Conservation (phyloP, 2,797 vertebrate genomes). For the Chelon auratus region DNA sequence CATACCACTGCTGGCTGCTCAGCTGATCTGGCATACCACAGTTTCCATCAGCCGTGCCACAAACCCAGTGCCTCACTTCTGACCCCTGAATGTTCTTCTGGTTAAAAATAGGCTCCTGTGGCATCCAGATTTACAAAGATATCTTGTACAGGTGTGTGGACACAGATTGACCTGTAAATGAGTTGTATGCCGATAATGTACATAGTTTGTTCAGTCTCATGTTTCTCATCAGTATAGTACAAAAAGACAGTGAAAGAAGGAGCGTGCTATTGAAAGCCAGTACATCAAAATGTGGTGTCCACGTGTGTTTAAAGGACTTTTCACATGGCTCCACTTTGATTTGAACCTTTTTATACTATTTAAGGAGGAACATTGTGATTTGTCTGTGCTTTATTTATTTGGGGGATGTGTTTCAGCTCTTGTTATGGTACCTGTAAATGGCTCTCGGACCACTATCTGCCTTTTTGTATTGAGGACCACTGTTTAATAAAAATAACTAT, state of each 20-base stretch:
- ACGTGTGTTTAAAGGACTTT: constrained; percentile 22
- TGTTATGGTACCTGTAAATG: constrained; percentile 49
- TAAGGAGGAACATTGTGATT: constrained; percentile 47
- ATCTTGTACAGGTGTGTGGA: constrained; percentile 34
- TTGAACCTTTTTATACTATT: constrained; percentile 56
- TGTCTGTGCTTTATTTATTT: constrained; percentile 76
- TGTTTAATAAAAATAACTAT: constrained; percentile 59
- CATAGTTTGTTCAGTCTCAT: constrained; percentile 24
- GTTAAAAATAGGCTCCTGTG: constrained; percentile 42
- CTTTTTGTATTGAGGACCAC: constrained; percentile 59
- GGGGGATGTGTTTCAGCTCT: constrained; percentile 37
- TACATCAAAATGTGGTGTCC: constrained; percentile 26
- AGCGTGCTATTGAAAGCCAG: constrained; percentile 25
- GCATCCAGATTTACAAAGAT: constrained; percentile 23
- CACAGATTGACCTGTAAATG: constrained; percentile 23
- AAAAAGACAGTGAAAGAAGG: constrained; percentile 25
- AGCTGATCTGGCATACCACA: constrained; percentile 14
- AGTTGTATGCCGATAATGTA: constrained; percentile 15
- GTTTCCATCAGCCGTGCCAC: constrained; percentile 32
- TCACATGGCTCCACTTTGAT: constrained; percentile 21
- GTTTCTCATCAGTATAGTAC: constrained; percentile 19
- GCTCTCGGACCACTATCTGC: constrained; percentile 61
- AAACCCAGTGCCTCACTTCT: constrained; percentile 57
- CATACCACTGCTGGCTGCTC: constrained; percentile 35
- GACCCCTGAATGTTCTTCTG: constrained; percentile 60